Base-by-base conservation (phyloP, 2,888 invertebrate genomes). In the Callyntrura guangdongensis region DNA sequence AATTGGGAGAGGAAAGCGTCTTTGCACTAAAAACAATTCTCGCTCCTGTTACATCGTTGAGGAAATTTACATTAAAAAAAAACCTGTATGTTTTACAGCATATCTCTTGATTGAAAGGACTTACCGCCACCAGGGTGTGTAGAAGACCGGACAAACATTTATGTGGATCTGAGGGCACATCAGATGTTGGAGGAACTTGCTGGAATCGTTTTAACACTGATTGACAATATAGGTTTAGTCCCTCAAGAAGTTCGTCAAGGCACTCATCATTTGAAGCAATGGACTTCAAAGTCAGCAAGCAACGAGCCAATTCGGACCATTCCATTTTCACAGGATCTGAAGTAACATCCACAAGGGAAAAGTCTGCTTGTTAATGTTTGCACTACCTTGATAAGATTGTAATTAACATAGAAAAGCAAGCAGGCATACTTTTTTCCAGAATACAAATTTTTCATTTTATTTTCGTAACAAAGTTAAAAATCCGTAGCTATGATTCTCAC, bases 231-330 rank as follows among this genome's bases (percentile, higher is more conserved):
- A 91, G 49, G 61, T 92, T 92, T 27, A 94, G 92, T 89, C 94
- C 94, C 79, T 93, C 92, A 25, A 94, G 93, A 88, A 94, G 93
- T 17, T 94, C 94, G 85, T 94, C 94, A 93, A 94, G 94, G 94
- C 94, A 94, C 94, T 94, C 94, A 72, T 94, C 94, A 91, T 94
- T 94, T 86, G 92, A 92, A 84, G 93, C 91, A 56, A 94, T 92
- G 12, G 94, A 94, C 74, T 94, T 94, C 56, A 94, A 91, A 45
- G 93, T 94, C 47, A 93, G 85, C 67, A 94, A 91, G 86, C 93
- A 94, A 5, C 93, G 92, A 53, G 94, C 93, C 86, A 94, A 67
- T 81, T 94, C 94, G 11, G 94, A 93, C 94, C 94, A 94, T 86
- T 94, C 94, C 92, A 94, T 88, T 84, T 93, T 93, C 5, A 93